A percentile compares a stretch with the other conserved stretches of the same genome.
phyloP scores from a whole-genome alignment of 2,888 invertebrate species.

The Ramazzottius varieornatus region DNA sequence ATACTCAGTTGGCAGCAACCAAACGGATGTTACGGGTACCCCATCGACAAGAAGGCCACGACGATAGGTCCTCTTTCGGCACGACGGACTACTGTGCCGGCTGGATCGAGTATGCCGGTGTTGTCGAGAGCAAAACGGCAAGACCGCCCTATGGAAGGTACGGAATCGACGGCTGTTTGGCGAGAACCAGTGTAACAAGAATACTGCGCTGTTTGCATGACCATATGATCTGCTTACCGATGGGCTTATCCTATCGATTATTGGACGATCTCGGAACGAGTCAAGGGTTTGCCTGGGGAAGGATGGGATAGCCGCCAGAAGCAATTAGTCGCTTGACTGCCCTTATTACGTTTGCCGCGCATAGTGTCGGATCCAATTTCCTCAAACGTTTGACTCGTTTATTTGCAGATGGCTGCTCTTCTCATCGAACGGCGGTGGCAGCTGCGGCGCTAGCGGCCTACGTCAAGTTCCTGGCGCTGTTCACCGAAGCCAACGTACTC shows the following conservation, averaged over 20 bases:
- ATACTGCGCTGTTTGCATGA: too few species aligned
- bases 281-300: too few species aligned
- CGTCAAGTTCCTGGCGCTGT: neutral
- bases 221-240: too few species aligned
- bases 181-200: too few species aligned
- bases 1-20: neutral
- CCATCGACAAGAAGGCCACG: too few species aligned
- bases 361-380: too few species aligned
- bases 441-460: neutral
- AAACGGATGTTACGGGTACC: neutral
- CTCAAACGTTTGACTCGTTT: too few species aligned
- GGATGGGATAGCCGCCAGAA: neutral
- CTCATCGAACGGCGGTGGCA: neutral
- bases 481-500: too few species aligned
- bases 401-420: neutral
- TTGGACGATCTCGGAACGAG: neutral
- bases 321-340: neutral
- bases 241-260: too few species aligned
- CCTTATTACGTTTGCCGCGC: too few species aligned
- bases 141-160: neutral
- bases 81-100: neutral
- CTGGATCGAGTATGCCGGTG: neutral
- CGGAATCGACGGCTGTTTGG: neutral
- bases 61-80: too few species aligned
- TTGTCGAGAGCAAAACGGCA: neutral